Base-by-base conservation (phyloP, 2,888 invertebrate genomes). In the Brachyopa scutellaris region DNA sequence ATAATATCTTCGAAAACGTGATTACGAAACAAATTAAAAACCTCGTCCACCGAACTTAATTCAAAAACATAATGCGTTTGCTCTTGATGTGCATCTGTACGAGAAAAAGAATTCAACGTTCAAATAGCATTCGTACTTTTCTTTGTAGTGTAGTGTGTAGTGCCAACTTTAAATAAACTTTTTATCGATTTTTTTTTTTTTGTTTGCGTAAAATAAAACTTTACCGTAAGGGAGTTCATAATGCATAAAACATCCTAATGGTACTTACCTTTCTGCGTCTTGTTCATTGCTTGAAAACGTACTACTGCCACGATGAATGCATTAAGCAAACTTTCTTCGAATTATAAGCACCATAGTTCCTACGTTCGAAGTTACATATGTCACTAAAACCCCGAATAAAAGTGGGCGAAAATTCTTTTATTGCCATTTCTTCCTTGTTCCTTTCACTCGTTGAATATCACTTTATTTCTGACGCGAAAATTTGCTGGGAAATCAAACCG, bases 361-460 rank as follows among this genome's bases (percentile, higher is more conserved):
- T 23, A 17, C 64, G 64, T 57, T 72, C 72, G 72, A 55, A 77
- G 62, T 70, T 77, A 49, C 47, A 77, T 57, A 73, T 73, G 78
- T 78, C 73, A 57, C 64, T 73, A 64, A 64, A 78, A 64, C 51
- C 36, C 26, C 66, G 66, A 73, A 78, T 78, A 64, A 64, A 77
- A 57, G 61, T 64, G 38, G 36, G 49, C 42, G 57, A 59, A 73
- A 57, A 36, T 64, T 78, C 45, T 67, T 57, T 72, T 72, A 78
- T 78, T 78, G 47, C 77, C 62, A 64, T 72, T 57, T 72, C 72
- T 77, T 78, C 78, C 73, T 78, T 73, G 66, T 73, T 78, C 33
- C 78, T 53, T 78, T 78, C 57, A 78, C 36, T 36, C 31, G 23
- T 59, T 59, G 59, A 64, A 73, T 78, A 64, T 53, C 29, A 64